Percentiles rank a stretch among this genome's conserved stretches.
These are phyloP conservation scores for Brienomyrus longianalis DNA, from an alignment of 2,113 vertebrate species.

Conservation along the genomic window DNA sequence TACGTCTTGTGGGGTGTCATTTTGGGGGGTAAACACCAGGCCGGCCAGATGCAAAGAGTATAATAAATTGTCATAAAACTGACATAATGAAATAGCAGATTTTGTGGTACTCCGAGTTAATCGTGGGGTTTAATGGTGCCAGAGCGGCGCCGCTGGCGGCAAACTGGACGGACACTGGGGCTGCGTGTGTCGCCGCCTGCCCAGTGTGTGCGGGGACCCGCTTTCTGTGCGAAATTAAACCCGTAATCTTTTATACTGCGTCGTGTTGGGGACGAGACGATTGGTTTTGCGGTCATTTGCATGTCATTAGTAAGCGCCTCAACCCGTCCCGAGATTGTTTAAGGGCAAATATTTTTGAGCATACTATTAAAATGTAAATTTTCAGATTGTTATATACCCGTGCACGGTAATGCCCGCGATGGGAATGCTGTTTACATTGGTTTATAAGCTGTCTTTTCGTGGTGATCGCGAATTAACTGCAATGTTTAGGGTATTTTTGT, in stretches of 20 bases:
- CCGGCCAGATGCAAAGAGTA: neutral
- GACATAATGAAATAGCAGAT: neutral
- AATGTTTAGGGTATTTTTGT: neutral
- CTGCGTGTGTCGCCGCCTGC: neutral
- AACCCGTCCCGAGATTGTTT: neutral
- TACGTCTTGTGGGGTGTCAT: neutral
- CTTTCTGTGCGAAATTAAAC: neutral
- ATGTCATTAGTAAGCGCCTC: neutral
- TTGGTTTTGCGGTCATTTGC: slow-evolving; percentile 1
- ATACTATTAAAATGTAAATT: slow-evolving; percentile 1
- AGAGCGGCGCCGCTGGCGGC: neutral
- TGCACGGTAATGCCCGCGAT: neutral
- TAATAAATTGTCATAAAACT: slow-evolving; percentile 17
- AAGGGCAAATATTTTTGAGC: neutral
- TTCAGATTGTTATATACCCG: neutral
- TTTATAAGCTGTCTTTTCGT: neutral
- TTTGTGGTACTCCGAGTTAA: neutral
- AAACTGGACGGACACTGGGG: neutral
- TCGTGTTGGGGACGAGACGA: neutral
- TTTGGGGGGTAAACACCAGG: slow-evolving; percentile 6
- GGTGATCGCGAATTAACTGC: neutral
- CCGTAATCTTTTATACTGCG: neutral
- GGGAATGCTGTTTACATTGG: neutral
- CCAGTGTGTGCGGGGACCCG: neutral
- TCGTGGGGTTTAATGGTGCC: neutral